phyloP scores from a whole-genome alignment of 2,113 vertebrate genomes.

The Piaya cayana region DNA sequence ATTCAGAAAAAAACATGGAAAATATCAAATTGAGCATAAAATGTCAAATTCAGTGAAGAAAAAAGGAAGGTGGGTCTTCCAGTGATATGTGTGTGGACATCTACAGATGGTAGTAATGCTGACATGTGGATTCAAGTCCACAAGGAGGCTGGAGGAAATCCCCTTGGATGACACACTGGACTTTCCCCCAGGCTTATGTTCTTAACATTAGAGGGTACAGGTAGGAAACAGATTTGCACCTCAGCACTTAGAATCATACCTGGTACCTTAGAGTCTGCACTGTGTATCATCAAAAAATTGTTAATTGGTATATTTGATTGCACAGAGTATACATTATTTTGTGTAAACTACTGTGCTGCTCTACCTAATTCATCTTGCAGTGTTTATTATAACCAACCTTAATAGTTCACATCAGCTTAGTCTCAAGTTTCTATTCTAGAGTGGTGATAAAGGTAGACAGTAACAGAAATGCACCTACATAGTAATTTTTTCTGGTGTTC shows the following conservation, averaged over 20 bases:
- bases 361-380: not conserved
- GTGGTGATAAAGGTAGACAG: not conserved
- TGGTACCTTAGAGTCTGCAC: not conserved
- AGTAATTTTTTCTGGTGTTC: not conserved
- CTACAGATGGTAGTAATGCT: not conserved
- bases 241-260: not conserved
- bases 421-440: not conserved
- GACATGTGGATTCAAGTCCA: not conserved
- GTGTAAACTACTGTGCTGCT: not conserved
- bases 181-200: not conserved
- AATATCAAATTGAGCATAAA: not conserved
- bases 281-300: not conserved
- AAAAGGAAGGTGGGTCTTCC: not conserved
- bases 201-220: not conserved
- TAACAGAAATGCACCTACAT: not conserved
- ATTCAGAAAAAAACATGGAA: not conserved
- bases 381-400: not conserved
- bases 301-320: not conserved
- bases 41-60: not conserved
- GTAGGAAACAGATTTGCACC: not conserved
- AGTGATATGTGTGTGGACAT: not conserved
- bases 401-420: not conserved
- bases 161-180: not conserved
- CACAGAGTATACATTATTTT: not conserved
- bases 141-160: not conserved